Conservation (phyloP, 53 echinoderm and acorn worm species). For the Temnopleurus reevesii region DNA sequence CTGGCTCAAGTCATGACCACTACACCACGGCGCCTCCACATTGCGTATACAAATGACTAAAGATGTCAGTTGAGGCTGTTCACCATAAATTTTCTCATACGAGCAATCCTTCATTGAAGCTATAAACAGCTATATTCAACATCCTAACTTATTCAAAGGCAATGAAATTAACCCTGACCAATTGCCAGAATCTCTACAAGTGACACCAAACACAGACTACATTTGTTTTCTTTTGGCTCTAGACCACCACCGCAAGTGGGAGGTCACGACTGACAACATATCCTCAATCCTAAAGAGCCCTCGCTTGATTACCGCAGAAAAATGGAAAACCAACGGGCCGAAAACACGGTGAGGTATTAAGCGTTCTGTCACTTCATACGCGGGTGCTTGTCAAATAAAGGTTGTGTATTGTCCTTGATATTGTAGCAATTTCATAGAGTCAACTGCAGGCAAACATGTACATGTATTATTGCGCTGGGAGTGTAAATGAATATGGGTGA, state of each 20-base stretch:
- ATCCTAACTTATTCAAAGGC: neutral
- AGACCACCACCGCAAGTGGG: constrained; percentile 6
- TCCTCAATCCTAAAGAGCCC: neutral
- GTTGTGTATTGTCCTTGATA: neutral
- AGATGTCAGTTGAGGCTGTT: too few species aligned
- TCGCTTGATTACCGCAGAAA: neutral
- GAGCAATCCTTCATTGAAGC: neutral
- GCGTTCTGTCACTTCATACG: neutral
- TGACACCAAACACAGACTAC: neutral
- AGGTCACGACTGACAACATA: neutral
- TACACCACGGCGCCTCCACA: too few species aligned
- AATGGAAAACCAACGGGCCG: neutral
- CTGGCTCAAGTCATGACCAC: too few species aligned
- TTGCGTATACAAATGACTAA: too few species aligned
- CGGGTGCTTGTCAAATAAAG: neutral
- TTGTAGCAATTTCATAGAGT: neutral
- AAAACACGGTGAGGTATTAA: neutral
- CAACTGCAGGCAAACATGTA: too few species aligned
- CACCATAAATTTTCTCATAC: too few species aligned
- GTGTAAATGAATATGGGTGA: too few species aligned
- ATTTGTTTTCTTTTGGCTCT: neutral
- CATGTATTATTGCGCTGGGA: too few species aligned
- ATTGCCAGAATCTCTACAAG: neutral
- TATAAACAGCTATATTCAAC: neutral
- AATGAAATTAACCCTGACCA: neutral